phyloP scores from a whole-genome alignment of 1,140 invertebrate species.

The Diorhabda elongata region DNA sequence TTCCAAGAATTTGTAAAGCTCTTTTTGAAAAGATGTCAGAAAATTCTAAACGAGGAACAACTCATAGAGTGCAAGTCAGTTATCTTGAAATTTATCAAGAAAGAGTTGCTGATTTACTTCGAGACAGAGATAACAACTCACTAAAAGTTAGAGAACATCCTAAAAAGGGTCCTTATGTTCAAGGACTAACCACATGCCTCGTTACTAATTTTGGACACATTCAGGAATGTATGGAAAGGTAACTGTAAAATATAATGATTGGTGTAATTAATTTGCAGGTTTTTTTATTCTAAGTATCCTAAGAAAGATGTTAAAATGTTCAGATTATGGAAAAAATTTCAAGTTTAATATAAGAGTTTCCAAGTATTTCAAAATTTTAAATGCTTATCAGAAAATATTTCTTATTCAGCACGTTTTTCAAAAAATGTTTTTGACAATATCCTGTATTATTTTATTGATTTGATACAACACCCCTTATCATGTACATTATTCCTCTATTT shows the following conservation, averaged over 20 bases:
- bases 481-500: too few species aligned
- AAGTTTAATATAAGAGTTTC: background rate
- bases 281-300: too few species aligned
- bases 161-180: constrained; percentile 86
- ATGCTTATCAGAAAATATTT: too few species aligned
- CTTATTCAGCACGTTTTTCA: too few species aligned
- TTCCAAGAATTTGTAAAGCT: constrained; percentile 81
- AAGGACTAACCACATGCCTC: constrained; percentile 81
- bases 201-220: constrained; percentile 83
- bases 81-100: constrained; percentile 93
- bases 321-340: background rate
- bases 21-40: constrained; percentile 70
- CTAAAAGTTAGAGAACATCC: constrained; percentile 90
- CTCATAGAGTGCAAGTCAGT: constrained; percentile 77
- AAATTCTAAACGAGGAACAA: constrained; percentile 75
- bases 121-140: constrained; percentile 57
- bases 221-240: constrained; percentile 56
- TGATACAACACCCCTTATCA: too few species aligned
- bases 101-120: constrained; percentile 80
- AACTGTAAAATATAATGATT: background rate
- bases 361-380: background rate
- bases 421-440: too few species aligned
- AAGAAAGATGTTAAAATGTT: too few species aligned
- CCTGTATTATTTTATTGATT: too few species aligned
- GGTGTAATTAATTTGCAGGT: too few species aligned